Percentiles rank a stretch among this genome's conserved stretches.
Evolutionary conservation across 1,140 invertebrate species (phyloP).

Genomic region (Scaptomyza pallida): DNA sequence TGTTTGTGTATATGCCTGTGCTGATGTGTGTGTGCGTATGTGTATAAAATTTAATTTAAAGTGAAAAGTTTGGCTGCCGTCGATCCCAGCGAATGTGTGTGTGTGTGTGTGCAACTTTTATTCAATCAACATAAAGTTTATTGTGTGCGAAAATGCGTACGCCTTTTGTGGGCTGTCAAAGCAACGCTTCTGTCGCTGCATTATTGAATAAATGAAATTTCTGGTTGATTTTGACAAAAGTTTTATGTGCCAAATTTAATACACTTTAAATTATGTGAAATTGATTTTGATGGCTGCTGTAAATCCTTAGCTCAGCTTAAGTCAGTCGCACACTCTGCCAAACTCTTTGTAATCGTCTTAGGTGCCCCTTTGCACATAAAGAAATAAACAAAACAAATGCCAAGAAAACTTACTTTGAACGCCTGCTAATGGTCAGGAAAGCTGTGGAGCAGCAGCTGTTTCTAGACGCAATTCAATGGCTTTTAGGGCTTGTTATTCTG

Average conservation of each 20-base stretch:
- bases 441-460: conserved; percentile 39
- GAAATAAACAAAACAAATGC: conserved; percentile 20
- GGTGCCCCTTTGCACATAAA: neutral
- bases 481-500: conserved; percentile 40
- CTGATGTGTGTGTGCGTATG: conserved; percentile 9
- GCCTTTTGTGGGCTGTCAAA: conserved; percentile 56
- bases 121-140: conserved; percentile 78
- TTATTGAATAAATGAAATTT: conserved; percentile 72
- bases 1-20: too few species aligned
- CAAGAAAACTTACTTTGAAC: conserved; percentile 36
- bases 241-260: conserved; percentile 55
- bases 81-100: conserved; percentile 42
- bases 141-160: conserved; percentile 62
- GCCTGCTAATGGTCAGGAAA: conserved; percentile 49
- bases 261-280: conserved; percentile 62
- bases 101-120: conserved; percentile 58
- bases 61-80: conserved; percentile 73
- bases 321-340: neutral
- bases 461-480: conserved; percentile 36
- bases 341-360: conserved; percentile 35
- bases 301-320: conserved; percentile 11
- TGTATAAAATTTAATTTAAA: conserved; percentile 69
- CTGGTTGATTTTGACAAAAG: conserved; percentile 52
- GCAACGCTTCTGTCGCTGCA: conserved; percentile 54
- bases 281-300: conserved; percentile 52